Percentiles rank a stretch among this genome's conserved stretches.
These are phyloP conservation scores for Pipa parva DNA, from an alignment of 2,113 vertebrate species.

Conservation along the genomic window DNA sequence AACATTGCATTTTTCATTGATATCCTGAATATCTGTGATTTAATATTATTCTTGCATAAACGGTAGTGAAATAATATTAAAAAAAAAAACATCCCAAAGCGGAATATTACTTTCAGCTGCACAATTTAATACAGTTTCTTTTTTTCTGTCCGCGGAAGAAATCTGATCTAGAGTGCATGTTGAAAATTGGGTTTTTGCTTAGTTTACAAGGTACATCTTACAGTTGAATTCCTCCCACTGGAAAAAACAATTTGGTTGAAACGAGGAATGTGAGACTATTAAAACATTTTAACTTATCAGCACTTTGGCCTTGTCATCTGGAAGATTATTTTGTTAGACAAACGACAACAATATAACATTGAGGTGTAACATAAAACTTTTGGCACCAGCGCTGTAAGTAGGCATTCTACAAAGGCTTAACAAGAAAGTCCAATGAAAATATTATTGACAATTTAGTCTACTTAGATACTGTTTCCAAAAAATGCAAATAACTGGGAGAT, in stretches of 20 bases:
- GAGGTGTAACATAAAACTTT: conserved; percentile 6
- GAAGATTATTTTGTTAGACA: conserved; percentile 11
- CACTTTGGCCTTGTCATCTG: conserved; percentile 11
- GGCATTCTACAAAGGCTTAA: not conserved
- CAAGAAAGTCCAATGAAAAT: conserved; percentile 20
- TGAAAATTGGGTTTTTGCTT: not conserved
- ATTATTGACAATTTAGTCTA: conserved; percentile 1
- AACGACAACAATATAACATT: not conserved
- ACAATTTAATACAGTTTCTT: too few relatives aligned
- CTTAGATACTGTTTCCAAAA: not conserved
- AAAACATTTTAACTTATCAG: conserved; percentile 18
- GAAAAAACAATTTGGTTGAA: conserved; percentile 1
- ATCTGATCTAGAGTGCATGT: not conserved
- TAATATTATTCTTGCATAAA: too few relatives aligned
- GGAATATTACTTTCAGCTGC: too few relatives aligned
- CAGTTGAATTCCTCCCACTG: not conserved
- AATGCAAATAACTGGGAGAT: not conserved
- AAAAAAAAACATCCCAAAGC: too few relatives aligned
- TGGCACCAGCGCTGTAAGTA: not conserved
- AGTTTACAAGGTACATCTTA: not conserved
- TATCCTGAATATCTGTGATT: too few relatives aligned
- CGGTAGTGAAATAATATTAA: too few relatives aligned
- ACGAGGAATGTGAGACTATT: not conserved
- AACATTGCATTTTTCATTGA: too few relatives aligned
- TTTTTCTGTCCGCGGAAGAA: not conserved